Evolutionary conservation across 2,888 invertebrate genomes (phyloP), one percentile per base, ranked within the genome.

Genomic region (Lepeophtheirus nordmannii): DNA sequence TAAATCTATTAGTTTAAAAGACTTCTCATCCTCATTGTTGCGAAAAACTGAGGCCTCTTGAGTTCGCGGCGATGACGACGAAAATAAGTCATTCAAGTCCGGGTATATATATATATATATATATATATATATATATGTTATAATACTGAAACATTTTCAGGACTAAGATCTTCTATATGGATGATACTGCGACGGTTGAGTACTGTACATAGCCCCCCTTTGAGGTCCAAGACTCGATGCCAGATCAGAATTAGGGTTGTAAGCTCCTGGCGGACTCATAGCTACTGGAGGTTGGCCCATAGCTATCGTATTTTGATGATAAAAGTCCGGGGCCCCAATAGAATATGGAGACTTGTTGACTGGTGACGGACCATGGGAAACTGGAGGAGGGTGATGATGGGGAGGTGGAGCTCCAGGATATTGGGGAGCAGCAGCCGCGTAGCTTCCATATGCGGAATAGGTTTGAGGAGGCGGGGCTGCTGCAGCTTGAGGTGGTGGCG

Each of bases 121-220:
- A 30, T 30, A 30, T 30, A 30, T 30, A 30, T 30, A 30, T 30
- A 30, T 30, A 7, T 30, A 7, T 5, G 30, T 30, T 30, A 7
- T 30, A 30, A 30, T 30, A 30, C 30, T 30, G 30, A 30, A 30
- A 30, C 30, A 30, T 30, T 30, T 30, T 30, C 30, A 30, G 30
- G 17, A 46, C 53, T 46, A 46, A n/a, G 53, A 46, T 22, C 60
- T 30, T 14, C 60, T 30, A 60, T 60, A 60, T 23, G 60, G 60
- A 60, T 60, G 60, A 23, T 60, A 60, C 60, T 30, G 60, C 37
- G 60, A 60, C 10, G 60, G 60, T 22, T 60, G 60, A 11, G 60
- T 38, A 17, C 37, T 38, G n/a, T 60, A 60, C 17, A 60, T 60
- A 11, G 60, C 37, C 2, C 60, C 60, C 22, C 60, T 30, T 37